Evolutionary conservation across 2,888 invertebrate genomes (phyloP).

Genomic region (Pachliopta kotzebuea): DNA sequence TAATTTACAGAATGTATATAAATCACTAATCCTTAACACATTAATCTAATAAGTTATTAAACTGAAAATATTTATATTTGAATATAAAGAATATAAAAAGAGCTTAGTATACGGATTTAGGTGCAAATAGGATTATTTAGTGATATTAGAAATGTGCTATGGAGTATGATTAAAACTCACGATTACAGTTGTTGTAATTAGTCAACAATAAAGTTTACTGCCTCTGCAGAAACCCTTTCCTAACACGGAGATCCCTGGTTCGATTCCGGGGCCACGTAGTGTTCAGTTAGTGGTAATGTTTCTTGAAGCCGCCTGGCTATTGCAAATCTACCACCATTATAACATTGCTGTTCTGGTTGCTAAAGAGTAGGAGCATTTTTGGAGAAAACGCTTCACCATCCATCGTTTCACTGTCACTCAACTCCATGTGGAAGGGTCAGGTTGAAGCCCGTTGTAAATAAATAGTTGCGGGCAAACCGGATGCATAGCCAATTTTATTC

Average conservation of each 20-base stretch:
- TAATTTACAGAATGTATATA: background rate
- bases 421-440: no score
- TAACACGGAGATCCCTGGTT: no score
- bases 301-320: no score
- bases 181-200: background rate
- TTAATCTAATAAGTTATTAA: slow-evolving; percentile 15
- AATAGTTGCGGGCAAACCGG: background rate
- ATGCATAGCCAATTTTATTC: slow-evolving; percentile 30
- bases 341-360: no score
- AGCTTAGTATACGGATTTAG: slow-evolving; percentile 21
- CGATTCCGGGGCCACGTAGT: no score
- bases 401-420: no score
- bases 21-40: slow-evolving; percentile 8
- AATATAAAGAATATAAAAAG: slow-evolving; percentile 22
- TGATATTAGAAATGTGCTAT: slow-evolving; percentile 20
- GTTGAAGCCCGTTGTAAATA: no score
- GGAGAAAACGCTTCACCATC: no score
- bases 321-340: no score
- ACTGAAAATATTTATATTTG: slow-evolving; percentile 6
- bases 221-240: background rate
- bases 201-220: slow-evolving; percentile 7
- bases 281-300: no score
- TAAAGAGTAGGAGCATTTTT: no score
- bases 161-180: background rate
- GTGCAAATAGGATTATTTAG: slow-evolving; percentile 35